A percentile compares a stretch with the other conserved stretches of the same genome.
Conservation (phyloP, 2,888 invertebrate species). For the Hedya salicella region DNA sequence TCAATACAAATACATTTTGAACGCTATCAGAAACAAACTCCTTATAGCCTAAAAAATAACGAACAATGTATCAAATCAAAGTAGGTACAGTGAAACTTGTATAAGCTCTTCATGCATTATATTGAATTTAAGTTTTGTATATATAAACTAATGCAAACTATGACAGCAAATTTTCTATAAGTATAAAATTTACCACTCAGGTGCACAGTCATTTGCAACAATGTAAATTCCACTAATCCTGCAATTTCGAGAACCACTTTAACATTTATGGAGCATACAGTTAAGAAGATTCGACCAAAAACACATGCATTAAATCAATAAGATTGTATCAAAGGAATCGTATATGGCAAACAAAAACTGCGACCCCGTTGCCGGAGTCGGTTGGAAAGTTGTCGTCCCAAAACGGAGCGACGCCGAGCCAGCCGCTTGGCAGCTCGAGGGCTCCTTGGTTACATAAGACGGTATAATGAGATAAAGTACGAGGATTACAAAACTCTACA, state of each 20-base stretch:
- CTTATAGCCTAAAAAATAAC: too few relatives aligned
- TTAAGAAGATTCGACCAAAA: conserved; percentile 18
- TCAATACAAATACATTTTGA: too few relatives aligned
- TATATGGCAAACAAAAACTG: conserved; percentile 55
- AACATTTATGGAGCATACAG: background rate
- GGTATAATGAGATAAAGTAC: background rate
- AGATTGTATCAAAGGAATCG: conserved; percentile 47
- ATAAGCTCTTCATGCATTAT: too few relatives aligned
- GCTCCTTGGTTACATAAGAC: conserved; percentile 29
- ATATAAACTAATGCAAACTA: too few relatives aligned
- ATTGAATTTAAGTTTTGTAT: too few relatives aligned
- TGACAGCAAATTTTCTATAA: too few relatives aligned
- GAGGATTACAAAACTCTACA: too few relatives aligned
- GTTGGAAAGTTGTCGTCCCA: conserved; percentile 72
- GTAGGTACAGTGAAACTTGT: too few relatives aligned
- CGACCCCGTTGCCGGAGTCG: conserved; percentile 60
- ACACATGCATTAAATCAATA: conserved; percentile 26
- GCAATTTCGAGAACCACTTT: background rate
- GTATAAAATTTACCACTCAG: too few relatives aligned
- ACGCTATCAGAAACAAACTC: too few relatives aligned
- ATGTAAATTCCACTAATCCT: background rate
- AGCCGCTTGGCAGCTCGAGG: conserved; percentile 39
- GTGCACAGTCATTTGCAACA: too few relatives aligned
- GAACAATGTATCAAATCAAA: too few relatives aligned
- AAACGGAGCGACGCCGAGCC: conserved; percentile 59